Conservation (phyloP, 2,113 vertebrate genomes). For the Loxodonta africana region DNA sequence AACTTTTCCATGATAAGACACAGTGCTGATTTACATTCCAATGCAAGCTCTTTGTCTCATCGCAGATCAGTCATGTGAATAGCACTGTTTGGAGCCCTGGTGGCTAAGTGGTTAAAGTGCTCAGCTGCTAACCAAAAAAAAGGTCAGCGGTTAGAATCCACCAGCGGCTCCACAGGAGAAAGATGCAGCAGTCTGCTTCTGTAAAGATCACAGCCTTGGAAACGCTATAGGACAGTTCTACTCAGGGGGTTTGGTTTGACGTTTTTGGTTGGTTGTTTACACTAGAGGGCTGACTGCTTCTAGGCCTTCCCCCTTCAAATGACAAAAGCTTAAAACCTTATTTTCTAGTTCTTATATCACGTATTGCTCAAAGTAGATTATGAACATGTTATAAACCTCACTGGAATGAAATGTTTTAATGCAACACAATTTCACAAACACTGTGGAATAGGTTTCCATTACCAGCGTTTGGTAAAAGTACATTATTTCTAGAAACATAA, state of each 20-base stretch:
- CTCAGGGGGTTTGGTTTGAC: no score
- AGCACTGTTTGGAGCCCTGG: background rate
- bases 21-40: background rate
- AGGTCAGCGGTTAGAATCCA: background rate
- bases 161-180: background rate
- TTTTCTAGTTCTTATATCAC: constrained; percentile 24
- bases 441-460: background rate
- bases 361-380: constrained; percentile 50
- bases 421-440: constrained; percentile 53
- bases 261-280: background rate
- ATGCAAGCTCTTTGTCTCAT: background rate
- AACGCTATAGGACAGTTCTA: background rate
- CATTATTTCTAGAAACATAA: constrained; percentile 42
- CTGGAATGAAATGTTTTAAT: background rate
- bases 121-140: no score
- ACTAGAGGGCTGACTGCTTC: background rate
- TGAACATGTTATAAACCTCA: background rate
- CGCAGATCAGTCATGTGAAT: background rate
- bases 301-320: background rate
- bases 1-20: background rate
- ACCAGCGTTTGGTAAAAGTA: constrained; percentile 20
- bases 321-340: constrained; percentile 19
- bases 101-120: no score
- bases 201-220: background rate
- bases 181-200: background rate